Evolutionary conservation across 2,113 vertebrate species (phyloP).

Genomic region (Onychorhynchus coronatus): DNA sequence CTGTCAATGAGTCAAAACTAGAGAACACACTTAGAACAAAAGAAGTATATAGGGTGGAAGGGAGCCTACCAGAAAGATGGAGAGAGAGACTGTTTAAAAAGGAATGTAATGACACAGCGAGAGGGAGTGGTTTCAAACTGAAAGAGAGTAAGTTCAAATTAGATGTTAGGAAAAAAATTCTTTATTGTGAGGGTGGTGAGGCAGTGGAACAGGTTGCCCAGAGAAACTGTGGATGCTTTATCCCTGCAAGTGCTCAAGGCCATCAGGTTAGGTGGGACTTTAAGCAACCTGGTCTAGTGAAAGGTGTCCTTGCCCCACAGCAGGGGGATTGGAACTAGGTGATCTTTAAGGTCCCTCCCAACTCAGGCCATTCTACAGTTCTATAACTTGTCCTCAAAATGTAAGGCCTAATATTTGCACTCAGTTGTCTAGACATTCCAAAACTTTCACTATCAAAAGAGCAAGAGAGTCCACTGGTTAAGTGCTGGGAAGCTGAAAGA

Average conservation of each 20-base stretch:
- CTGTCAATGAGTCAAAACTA: background rate
- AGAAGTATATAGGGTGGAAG: background rate
- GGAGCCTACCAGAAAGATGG: background rate
- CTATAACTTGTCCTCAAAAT: background rate
- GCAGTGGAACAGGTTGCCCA: background rate
- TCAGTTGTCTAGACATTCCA: background rate
- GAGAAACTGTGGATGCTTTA: background rate
- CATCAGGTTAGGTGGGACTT: background rate
- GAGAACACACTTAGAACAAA: background rate
- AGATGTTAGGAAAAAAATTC: background rate
- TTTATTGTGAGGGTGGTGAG: background rate
- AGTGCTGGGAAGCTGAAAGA: background rate
- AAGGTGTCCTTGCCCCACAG: background rate
- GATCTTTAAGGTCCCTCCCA: background rate
- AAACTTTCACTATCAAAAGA: background rate
- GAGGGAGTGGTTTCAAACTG: background rate
- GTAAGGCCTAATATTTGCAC: background rate
- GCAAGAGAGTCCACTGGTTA: background rate
- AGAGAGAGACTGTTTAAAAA: background rate
- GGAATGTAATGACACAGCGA: background rate
- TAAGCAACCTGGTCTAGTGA: background rate
- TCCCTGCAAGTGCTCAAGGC: background rate
- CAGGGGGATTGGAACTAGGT: background rate
- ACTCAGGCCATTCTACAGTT: background rate
- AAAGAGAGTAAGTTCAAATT: background rate